Evolutionary conservation across 2,113 vertebrate species (phyloP).

Genomic region (Xiphophorus maculatus): DNA sequence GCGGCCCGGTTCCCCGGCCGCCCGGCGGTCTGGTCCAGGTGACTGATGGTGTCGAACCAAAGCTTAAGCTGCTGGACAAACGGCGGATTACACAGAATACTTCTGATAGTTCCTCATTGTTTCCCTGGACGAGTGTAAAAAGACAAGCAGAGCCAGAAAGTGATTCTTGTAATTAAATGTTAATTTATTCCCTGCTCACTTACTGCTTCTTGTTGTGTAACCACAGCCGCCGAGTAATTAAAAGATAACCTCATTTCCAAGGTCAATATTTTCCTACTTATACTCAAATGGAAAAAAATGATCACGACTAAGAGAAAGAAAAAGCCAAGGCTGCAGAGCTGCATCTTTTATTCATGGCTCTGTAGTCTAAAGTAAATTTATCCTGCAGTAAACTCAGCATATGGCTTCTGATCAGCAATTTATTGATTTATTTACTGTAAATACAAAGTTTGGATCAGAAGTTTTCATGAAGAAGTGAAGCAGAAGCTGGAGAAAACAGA

Average conservation of each 20-base stretch:
- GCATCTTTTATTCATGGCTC: constrained; percentile 62
- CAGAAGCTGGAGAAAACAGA: neutral
- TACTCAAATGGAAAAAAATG: constrained; percentile 41
- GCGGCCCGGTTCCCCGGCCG: no score
- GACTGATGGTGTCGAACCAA: neutral
- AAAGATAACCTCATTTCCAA: constrained; percentile 58
- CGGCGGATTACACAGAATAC: neutral
- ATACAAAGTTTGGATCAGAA: constrained; percentile 1
- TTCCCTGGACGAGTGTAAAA: neutral
- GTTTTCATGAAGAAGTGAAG: neutral
- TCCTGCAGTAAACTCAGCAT: constrained; percentile 28
- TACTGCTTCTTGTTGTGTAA: constrained; percentile 57
- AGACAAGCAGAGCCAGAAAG: constrained; percentile 62
- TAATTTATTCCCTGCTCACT: constrained; percentile 64
- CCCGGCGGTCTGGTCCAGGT: no score
- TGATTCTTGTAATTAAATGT: constrained; percentile 73
- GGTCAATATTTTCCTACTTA: constrained; percentile 61
- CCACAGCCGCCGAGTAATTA: constrained; percentile 66
- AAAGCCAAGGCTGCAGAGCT: constrained; percentile 14
- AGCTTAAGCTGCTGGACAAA: constrained; percentile 22
- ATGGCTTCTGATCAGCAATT: constrained; percentile 26
- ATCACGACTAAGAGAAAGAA: constrained; percentile 36
- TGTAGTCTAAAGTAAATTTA: constrained; percentile 47
- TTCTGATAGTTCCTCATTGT: neutral
- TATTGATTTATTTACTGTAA: constrained; percentile 27